A percentile compares a stretch with the other conserved stretches of the same genome.
Evolutionary conservation across 2,888 invertebrate genomes (phyloP).

Genomic region (Agrypnus murinus): DNA sequence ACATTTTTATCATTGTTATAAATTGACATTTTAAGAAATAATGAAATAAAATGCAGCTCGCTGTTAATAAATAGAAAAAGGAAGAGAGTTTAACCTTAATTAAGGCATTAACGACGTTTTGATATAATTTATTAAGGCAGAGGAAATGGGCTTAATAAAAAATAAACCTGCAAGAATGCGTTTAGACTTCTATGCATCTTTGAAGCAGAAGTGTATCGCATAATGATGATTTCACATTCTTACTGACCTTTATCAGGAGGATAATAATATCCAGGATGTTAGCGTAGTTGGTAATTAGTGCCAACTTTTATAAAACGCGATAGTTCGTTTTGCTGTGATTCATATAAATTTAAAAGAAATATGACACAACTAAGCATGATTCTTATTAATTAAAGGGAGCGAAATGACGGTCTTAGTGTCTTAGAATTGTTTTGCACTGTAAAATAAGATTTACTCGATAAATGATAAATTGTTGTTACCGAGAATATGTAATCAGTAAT

Average conservation of each 20-base stretch:
- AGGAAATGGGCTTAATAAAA: constrained; percentile 57
- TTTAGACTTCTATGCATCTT: constrained; percentile 24
- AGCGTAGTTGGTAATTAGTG: constrained; percentile 21
- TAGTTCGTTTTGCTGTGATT: constrained; percentile 14
- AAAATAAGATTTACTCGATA: too few species aligned
- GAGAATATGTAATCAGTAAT: too few species aligned
- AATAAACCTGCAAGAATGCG: constrained; percentile 45
- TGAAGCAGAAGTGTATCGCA: neutral
- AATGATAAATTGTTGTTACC: too few species aligned
- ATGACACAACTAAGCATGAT: constrained; percentile 3
- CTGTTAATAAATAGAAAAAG: constrained; percentile 27
- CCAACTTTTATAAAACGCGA: constrained; percentile 1
- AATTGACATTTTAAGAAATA: too few species aligned
- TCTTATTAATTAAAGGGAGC: too few species aligned
- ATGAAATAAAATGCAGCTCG: neutral
- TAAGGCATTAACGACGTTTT: constrained; percentile 54
- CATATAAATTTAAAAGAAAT: constrained; percentile 10
- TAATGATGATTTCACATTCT: constrained; percentile 31
- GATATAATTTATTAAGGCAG: constrained; percentile 52
- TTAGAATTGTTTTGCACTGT: too few species aligned
- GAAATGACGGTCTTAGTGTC: too few species aligned
- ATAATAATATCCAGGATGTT: constrained; percentile 28
- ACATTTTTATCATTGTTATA: too few species aligned
- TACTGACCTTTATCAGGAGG: constrained; percentile 34
- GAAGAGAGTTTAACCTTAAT: constrained; percentile 50